A percentile compares a stretch with the other conserved stretches of the same genome.
Evolutionary conservation across 2,888 invertebrate species (phyloP).

Genomic region (Pherbina coryleti): DNA sequence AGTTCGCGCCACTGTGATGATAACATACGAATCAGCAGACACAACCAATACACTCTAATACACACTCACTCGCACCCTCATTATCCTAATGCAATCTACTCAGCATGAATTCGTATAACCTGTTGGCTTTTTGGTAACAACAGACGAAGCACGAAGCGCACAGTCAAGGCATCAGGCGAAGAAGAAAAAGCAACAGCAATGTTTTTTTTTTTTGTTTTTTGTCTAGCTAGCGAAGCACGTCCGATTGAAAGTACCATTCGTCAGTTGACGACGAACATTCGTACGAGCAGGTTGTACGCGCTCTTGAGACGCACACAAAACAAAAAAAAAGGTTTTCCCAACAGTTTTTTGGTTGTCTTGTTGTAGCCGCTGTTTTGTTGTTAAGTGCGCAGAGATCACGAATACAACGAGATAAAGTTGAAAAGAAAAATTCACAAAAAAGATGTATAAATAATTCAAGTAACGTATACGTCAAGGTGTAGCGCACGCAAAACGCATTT

Average conservation of each 20-base stretch:
- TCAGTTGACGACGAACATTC: slow-evolving; percentile 32
- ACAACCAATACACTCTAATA: background rate
- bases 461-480: background rate
- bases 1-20: background rate
- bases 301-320: background rate
- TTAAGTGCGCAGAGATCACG: background rate
- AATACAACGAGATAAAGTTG: background rate
- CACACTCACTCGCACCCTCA: background rate
- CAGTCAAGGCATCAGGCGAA: background rate
- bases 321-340: background rate
- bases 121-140: slow-evolving; percentile 25
- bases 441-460: background rate
- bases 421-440: background rate
- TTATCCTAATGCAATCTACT: background rate
- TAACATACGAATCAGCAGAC: background rate
- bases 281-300: slow-evolving; percentile 16
- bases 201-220: too few relatives aligned
- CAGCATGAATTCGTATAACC: slow-evolving; percentile 9
- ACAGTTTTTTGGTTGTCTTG: background rate
- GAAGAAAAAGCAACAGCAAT: background rate
- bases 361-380: background rate
- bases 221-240: background rate
- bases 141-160: background rate
- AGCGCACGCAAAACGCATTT: background rate
- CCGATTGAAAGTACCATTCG: background rate